phyloP scores from a whole-genome alignment of 2,113 vertebrate genomes.

The Nettapus auritus region DNA sequence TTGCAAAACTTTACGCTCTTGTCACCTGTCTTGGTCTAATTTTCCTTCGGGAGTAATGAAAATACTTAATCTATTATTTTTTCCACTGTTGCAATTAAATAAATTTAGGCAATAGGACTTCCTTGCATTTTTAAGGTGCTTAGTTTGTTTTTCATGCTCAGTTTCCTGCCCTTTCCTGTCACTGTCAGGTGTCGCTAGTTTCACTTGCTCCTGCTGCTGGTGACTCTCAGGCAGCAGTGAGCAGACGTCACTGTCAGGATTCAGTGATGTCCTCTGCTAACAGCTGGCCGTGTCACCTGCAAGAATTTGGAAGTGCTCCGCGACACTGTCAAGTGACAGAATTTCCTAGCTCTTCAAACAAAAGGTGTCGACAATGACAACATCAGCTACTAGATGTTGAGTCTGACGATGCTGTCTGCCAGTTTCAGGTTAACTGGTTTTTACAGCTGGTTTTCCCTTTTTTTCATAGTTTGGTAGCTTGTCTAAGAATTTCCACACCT shows the following conservation, averaged over 20 bases:
- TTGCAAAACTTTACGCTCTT: not conserved
- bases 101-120: not conserved
- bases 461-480: slow-evolving; percentile 71
- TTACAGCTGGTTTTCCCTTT: slow-evolving; percentile 76
- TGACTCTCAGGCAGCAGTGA: slow-evolving; percentile 82
- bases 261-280: slow-evolving; percentile 81
- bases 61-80: not conserved
- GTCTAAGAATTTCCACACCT: not conserved
- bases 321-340: slow-evolving; percentile 88
- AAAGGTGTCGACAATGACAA: slow-evolving; percentile 93
- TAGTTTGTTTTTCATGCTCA: slow-evolving; percentile 89
- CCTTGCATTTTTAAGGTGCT: slow-evolving; percentile 45
- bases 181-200: slow-evolving; percentile 68
- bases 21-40: not conserved
- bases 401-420: slow-evolving; percentile 70
- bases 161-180: slow-evolving; percentile 72
- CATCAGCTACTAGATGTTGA: slow-evolving; percentile 84
- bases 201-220: slow-evolving; percentile 69
- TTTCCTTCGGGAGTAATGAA: not conserved
- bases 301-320: slow-evolving; percentile 86
- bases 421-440: slow-evolving; percentile 84
- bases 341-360: slow-evolving; percentile 77
- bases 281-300: slow-evolving; percentile 87
- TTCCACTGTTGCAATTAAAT: not conserved
- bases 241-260: slow-evolving; percentile 93